Conservation (phyloP, 2,113 vertebrate genomes). For the Tachysurus fulvidraco region DNA sequence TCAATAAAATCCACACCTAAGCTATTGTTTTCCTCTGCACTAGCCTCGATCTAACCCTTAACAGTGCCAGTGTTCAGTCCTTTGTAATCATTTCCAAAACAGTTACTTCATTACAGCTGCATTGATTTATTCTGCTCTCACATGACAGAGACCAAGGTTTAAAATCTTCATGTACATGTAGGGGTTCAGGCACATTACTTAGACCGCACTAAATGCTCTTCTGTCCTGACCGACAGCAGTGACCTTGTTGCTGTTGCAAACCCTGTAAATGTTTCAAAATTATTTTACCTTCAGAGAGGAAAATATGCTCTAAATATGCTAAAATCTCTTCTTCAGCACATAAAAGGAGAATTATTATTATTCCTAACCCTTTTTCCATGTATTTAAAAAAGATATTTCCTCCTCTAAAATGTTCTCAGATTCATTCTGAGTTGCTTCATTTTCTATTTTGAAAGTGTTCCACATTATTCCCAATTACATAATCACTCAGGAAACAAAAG, state of each 20-base stretch:
- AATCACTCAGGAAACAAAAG: background rate
- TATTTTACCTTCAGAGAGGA: constrained; percentile 2
- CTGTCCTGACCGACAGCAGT: constrained; percentile 14
- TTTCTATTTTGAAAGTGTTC: background rate
- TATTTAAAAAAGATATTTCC: background rate
- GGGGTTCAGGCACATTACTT: background rate
- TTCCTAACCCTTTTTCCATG: background rate
- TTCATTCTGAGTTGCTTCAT: background rate
- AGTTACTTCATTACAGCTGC: background rate
- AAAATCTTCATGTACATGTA: constrained; percentile 17
- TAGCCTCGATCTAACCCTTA: background rate
- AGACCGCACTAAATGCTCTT: background rate
- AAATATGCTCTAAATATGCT: too few species aligned
- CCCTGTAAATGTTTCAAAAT: background rate
- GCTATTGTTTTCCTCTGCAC: background rate
- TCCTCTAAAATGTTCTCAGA: background rate
- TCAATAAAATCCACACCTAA: background rate
- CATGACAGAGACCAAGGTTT: background rate
- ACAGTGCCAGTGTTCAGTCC: background rate
- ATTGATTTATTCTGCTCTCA: background rate
- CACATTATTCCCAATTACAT: background rate
- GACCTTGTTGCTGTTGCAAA: background rate
- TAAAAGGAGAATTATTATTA: constrained; percentile 15
- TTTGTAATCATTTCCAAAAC: constrained; percentile 6
- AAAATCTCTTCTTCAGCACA: constrained; percentile 2